phyloP scores from a whole-genome alignment of 2,797 vertebrate genomes.

The Artibeus jamaicensis region DNA sequence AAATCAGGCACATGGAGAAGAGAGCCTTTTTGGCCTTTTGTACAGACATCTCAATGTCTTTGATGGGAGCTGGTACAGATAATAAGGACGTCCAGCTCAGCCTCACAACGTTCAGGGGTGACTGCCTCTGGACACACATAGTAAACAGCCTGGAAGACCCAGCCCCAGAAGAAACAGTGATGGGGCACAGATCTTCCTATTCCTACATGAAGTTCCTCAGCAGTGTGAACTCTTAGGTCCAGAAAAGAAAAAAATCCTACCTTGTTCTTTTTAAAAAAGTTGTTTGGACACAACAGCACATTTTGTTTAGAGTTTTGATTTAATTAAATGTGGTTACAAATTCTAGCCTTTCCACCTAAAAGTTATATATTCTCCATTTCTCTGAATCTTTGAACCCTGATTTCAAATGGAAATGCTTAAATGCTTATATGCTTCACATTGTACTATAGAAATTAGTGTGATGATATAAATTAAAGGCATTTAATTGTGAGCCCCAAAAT shows the following conservation, averaged over 20 bases:
- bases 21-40: not conserved
- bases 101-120: not conserved
- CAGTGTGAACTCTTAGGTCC: not conserved
- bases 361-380: not conserved
- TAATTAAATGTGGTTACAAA: not conserved
- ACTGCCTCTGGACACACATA: not conserved
- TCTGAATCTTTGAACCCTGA: not conserved
- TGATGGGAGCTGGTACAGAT: not conserved
- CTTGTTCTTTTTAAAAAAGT: not conserved
- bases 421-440: not conserved
- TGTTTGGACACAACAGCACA: not conserved
- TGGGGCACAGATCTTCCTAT: not conserved
- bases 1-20: not conserved
- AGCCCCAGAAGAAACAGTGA: rapidly evolving
- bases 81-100: not conserved
- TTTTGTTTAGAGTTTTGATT: not conserved
- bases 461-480: not conserved
- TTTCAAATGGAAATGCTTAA: not conserved
- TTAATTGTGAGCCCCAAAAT: not conserved
- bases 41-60: not conserved
- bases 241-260: not conserved
- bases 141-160: not conserved
- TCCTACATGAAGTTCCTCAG: not conserved
- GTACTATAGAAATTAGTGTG: not conserved
- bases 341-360: not conserved